Conservation (phyloP, 2,888 invertebrate genomes). For the Acanthopleura granulata region DNA sequence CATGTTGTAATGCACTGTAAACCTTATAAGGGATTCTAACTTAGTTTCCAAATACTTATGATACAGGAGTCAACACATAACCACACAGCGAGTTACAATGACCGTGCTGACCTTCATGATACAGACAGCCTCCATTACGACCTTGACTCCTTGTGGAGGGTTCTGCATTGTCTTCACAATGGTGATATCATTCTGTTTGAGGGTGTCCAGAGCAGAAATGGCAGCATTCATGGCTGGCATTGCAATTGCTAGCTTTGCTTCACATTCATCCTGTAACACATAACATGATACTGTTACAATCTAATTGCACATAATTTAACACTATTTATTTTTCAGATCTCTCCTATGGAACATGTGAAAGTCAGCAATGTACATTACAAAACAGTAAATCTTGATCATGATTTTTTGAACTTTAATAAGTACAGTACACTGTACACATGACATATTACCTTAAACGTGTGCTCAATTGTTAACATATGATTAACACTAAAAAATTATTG, state of each 20-base stretch:
- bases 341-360: too few relatives aligned
- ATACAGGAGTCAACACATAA: too few relatives aligned
- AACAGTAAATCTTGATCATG: too few relatives aligned
- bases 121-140: constrained; percentile 69
- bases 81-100: neutral
- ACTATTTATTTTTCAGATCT: too few relatives aligned
- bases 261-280: constrained; percentile 64
- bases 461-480: neutral
- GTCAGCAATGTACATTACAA: too few relatives aligned
- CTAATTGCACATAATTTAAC: too few relatives aligned
- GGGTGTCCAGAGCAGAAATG: constrained; percentile 65
- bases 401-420: neutral
- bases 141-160: constrained; percentile 65
- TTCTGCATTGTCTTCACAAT: constrained; percentile 66
- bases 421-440: neutral
- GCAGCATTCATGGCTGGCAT: constrained; percentile 69
- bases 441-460: neutral
- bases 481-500: neutral
- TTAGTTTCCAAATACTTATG: too few relatives aligned
- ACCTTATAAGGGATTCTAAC: too few relatives aligned
- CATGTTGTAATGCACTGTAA: too few relatives aligned
- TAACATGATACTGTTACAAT: neutral
- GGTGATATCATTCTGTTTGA: constrained; percentile 68
- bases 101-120: constrained; percentile 62
- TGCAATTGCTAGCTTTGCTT: constrained; percentile 64